A percentile compares a stretch with the other conserved stretches of the same genome.
phyloP scores from a whole-genome alignment of 2,797 vertebrate species.

The Buceros bicornis region DNA sequence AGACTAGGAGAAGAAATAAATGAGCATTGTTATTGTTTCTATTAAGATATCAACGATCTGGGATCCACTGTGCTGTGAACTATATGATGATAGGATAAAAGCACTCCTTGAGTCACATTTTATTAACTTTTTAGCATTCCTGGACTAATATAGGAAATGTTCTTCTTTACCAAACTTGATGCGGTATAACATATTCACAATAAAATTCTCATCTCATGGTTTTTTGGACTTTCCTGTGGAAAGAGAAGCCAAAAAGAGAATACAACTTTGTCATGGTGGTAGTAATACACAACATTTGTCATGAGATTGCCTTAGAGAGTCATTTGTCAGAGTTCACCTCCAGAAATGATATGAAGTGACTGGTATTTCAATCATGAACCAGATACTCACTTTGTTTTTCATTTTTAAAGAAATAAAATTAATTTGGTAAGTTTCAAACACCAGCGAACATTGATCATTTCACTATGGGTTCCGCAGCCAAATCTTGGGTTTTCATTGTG shows the following conservation, averaged over 20 bases:
- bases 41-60: neutral
- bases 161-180: neutral
- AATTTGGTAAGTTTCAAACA: slow-evolving; percentile 7
- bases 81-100: neutral
- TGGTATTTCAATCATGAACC: neutral
- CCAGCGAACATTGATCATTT: neutral
- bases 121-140: neutral
- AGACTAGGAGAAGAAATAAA: neutral
- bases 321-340: neutral
- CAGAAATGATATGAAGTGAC: neutral
- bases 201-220: neutral
- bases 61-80: neutral
- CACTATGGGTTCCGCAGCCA: neutral
- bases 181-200: neutral
- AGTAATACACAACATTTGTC: neutral
- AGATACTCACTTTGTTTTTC: neutral
- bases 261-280: neutral
- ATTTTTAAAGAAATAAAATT: slow-evolving; percentile 3
- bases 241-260: neutral
- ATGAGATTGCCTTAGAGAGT: neutral
- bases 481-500: slow-evolving; percentile 44
- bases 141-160: neutral
- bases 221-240: neutral
- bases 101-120: neutral
- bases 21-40: neutral